Evolutionary conservation across 2,888 invertebrate genomes (phyloP).

Genomic region (Amblyjoppa fuscipennis): DNA sequence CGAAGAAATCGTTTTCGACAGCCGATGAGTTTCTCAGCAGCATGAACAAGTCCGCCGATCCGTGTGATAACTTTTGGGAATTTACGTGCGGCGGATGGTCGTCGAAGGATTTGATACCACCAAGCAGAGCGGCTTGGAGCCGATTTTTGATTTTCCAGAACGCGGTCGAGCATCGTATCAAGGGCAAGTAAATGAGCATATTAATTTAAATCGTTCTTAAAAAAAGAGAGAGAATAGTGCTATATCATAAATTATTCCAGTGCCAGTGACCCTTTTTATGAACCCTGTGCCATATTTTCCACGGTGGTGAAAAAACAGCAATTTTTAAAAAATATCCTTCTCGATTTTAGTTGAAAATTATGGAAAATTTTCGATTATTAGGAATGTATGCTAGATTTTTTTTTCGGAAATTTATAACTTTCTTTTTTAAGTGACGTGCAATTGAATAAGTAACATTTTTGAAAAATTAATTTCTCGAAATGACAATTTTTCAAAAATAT

Average conservation of each 20-base stretch:
- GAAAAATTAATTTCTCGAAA: no score
- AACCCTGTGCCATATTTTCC: no score
- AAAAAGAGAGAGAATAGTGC: not conserved
- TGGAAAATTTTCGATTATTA: no score
- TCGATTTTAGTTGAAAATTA: no score
- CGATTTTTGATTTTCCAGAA: constrained; percentile 62
- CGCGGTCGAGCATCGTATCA: constrained; percentile 58
- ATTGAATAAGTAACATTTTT: not conserved
- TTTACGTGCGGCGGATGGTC: constrained; percentile 74
- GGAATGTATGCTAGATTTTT: no score
- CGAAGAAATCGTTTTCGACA: constrained; percentile 30
- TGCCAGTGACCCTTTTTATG: no score
- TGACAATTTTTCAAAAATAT: no score
- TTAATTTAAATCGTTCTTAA: not conserved
- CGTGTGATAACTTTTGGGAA: constrained; percentile 76
- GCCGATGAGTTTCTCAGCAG: constrained; percentile 64
- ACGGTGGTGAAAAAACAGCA: no score
- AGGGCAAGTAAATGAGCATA: constrained; percentile 29
- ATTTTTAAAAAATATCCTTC: no score
- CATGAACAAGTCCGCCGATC: constrained; percentile 72
- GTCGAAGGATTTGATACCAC: constrained; percentile 68
- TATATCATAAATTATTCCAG: not conserved
- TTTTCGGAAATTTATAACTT: no score
- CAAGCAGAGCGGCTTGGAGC: constrained; percentile 68
- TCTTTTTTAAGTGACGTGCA: no score